Evolutionary conservation across 2,888 invertebrate species (phyloP).

Genomic region (Sinohyriopsis cumingii): DNA sequence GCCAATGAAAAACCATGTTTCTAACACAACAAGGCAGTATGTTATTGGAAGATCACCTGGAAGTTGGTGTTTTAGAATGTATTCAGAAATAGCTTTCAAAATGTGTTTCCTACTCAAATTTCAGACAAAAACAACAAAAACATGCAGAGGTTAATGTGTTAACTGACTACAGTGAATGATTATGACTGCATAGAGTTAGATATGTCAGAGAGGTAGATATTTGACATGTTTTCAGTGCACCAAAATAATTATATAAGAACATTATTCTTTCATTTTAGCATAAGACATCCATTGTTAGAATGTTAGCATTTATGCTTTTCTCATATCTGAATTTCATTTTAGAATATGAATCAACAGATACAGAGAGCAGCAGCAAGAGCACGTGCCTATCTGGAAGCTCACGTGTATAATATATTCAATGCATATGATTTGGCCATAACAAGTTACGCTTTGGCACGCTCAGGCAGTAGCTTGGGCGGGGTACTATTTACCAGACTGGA

Average conservation of each 20-base stretch:
- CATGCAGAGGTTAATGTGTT: too few relatives aligned
- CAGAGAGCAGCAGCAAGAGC: constrained; percentile 37
- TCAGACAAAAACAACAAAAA: too few relatives aligned
- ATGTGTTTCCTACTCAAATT: too few relatives aligned
- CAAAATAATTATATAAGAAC: not conserved
- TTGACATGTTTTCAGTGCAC: too few relatives aligned
- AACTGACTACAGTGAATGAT: too few relatives aligned
- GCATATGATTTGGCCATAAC: constrained; percentile 57
- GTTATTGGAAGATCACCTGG: too few relatives aligned
- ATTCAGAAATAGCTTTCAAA: too few relatives aligned
- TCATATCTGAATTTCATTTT: not conserved
- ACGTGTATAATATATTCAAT: constrained; percentile 46
- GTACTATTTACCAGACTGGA: constrained; percentile 36
- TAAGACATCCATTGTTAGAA: not conserved
- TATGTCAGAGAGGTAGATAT: too few relatives aligned
- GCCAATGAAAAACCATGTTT: too few relatives aligned
- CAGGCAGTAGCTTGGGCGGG: constrained; percentile 39
- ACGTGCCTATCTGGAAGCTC: constrained; percentile 61
- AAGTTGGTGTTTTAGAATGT: too few relatives aligned
- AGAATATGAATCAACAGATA: constrained; percentile 1
- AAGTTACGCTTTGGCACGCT: constrained; percentile 56
- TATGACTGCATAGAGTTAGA: too few relatives aligned
- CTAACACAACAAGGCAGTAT: too few relatives aligned
- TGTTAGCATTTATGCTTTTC: not conserved
- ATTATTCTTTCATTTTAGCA: not conserved